Evolutionary conservation across 2,797 vertebrate genomes (phyloP).

Genomic region (Aulostomus chinensis): DNA sequence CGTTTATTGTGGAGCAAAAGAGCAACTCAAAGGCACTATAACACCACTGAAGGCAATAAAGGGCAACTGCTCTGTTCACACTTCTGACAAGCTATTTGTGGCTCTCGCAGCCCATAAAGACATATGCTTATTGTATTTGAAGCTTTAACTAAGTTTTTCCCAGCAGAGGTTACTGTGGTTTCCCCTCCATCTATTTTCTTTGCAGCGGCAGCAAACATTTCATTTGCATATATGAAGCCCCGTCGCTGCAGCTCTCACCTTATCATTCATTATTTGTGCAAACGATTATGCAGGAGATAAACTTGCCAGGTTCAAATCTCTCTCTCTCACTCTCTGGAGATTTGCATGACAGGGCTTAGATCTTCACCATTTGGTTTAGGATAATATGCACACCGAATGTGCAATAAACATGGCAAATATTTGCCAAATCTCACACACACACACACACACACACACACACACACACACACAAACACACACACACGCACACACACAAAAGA

Average conservation of each 20-base stretch:
- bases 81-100: conserved; percentile 55
- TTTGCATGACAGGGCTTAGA: conserved; percentile 12
- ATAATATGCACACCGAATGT: conserved; percentile 4
- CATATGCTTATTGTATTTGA: conserved; percentile 45
- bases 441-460: no score
- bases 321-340: conserved; percentile 25
- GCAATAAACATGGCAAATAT: conserved; percentile 38
- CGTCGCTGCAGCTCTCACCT: conserved; percentile 4
- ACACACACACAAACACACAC: no score
- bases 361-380: conserved; percentile 16
- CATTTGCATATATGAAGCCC: conserved; percentile 53
- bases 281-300: conserved; percentile 57
- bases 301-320: conserved; percentile 43
- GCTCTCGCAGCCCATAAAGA: conserved; percentile 44
- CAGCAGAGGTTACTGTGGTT: conserved; percentile 22
- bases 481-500: no score
- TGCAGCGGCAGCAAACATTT: conserved; percentile 26
- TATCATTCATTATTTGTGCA: conserved; percentile 54
- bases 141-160: conserved; percentile 41
- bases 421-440: neutral
- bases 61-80: conserved; percentile 55
- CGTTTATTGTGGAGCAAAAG: conserved; percentile 45
- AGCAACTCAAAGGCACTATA: conserved; percentile 55
- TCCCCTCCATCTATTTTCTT: conserved; percentile 16
- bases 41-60: conserved; percentile 56